Conservation (phyloP, 2,888 invertebrate genomes). For the Nymphalis c-album region DNA sequence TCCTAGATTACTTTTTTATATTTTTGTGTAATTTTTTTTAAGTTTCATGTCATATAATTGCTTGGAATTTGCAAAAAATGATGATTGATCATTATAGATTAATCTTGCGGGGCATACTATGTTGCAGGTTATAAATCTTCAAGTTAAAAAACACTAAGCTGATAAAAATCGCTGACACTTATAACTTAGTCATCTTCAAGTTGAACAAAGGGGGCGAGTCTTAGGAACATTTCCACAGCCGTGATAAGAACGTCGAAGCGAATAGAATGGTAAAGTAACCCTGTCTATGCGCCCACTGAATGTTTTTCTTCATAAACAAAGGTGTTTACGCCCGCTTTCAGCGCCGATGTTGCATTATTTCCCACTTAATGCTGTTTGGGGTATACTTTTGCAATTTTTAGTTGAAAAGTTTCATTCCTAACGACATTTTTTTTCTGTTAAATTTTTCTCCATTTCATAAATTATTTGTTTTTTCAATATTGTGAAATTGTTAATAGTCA, state of each 20-base stretch:
- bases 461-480: too few relatives aligned
- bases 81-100: too few relatives aligned
- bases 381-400: constrained; percentile 16
- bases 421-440: neutral
- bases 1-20: too few relatives aligned
- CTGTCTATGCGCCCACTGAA: constrained; percentile 34
- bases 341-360: constrained; percentile 25
- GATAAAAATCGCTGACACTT: constrained; percentile 25
- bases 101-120: too few relatives aligned
- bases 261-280: constrained; percentile 39
- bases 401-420: constrained; percentile 9
- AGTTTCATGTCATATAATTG: too few relatives aligned
- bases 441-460: neutral
- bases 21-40: too few relatives aligned
- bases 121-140: too few relatives aligned
- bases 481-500: neutral
- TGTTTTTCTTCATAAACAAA: constrained; percentile 42
- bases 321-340: constrained; percentile 39
- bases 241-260: constrained; percentile 48
- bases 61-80: too few relatives aligned
- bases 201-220: constrained; percentile 44
- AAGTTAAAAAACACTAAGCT: too few relatives aligned
- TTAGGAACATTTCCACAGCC: constrained; percentile 50
- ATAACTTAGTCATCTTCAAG: constrained; percentile 30
- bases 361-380: constrained; percentile 11